These are phyloP conservation scores for Brenthis hecate DNA, from an alignment of 2,888 invertebrate species.

Conservation along the genomic window DNA sequence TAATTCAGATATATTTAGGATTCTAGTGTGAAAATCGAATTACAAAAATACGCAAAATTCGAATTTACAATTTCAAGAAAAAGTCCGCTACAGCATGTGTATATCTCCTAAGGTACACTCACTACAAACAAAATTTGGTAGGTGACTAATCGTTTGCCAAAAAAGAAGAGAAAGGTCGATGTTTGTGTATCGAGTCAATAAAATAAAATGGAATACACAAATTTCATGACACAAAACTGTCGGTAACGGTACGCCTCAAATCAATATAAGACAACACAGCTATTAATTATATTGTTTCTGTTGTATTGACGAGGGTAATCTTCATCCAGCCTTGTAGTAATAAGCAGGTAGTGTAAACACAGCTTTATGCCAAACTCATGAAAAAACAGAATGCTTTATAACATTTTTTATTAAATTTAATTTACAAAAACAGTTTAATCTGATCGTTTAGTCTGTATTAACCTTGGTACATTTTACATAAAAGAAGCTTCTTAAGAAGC, in stretches of 20 bases:
- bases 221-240: slow-evolving; percentile 11
- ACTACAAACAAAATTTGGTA: not conserved
- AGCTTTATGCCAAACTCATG: too few species aligned
- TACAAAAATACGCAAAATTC: too few species aligned
- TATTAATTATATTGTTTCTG: slow-evolving; percentile 17
- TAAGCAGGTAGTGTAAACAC: not conserved
- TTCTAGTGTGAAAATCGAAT: too few species aligned
- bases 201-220: not conserved
- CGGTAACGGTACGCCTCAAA: not conserved
- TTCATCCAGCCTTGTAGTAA: not conserved
- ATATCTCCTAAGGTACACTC: too few species aligned
- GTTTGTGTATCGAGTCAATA: not conserved
- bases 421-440: slow-evolving; percentile 28
- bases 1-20: too few species aligned
- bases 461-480: slow-evolving; percentile 32
- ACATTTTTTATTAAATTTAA: slow-evolving; percentile 22
- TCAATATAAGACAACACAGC: not conserved
- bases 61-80: too few species aligned
- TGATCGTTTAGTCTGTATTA: slow-evolving; percentile 27
- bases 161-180: too few species aligned
- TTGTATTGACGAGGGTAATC: slow-evolving; percentile 21
- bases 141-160: too few species aligned
- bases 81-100: too few species aligned
- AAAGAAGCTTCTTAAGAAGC: slow-evolving; percentile 34
- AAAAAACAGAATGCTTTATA: slow-evolving; percentile 1